Percentiles rank a stretch among this genome's conserved stretches.
Evolutionary conservation across 1,140 invertebrate genomes (phyloP).

Genomic region (Acromyrmex echinatior): DNA sequence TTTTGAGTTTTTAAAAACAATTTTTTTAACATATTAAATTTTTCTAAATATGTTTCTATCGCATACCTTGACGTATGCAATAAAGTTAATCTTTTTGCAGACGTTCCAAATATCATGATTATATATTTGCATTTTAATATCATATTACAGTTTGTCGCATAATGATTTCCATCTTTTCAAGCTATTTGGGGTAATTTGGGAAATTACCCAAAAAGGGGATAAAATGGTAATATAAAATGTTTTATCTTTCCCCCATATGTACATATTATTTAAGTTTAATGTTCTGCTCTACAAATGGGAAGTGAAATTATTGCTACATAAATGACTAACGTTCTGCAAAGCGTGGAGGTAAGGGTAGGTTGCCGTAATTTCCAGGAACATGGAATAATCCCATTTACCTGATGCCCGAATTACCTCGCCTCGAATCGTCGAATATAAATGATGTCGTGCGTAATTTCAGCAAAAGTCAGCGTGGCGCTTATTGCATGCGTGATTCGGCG

Average conservation of each 20-base stretch:
- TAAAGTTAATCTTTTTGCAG: neutral
- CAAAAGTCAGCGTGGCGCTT: conserved; percentile 41
- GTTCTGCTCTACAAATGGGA: neutral
- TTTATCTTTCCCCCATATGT: conserved; percentile 27
- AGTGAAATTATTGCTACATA: conserved; percentile 22
- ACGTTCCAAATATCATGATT: neutral
- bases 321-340: conserved; percentile 28
- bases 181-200: conserved; percentile 4
- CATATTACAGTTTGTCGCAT: neutral
- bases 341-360: conserved; percentile 35
- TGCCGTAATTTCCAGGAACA: conserved; percentile 72
- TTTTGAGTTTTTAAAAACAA: neutral
- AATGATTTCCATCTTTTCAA: conserved; percentile 12
- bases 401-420: conserved; percentile 54
- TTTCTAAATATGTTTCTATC: neutral
- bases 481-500: conserved; percentile 59
- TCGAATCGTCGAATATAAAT: conserved; percentile 58
- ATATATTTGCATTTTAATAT: neutral
- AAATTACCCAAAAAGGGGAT: neutral
- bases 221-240: neutral
- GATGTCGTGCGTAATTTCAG: conserved; percentile 47
- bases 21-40: neutral
- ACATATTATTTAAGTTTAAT: conserved; percentile 35
- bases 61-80: neutral
- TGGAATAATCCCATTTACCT: conserved; percentile 76